These are phyloP conservation scores for Diloba caeruleocephala DNA, from an alignment of 2,888 invertebrate species.

Conservation along the genomic window DNA sequence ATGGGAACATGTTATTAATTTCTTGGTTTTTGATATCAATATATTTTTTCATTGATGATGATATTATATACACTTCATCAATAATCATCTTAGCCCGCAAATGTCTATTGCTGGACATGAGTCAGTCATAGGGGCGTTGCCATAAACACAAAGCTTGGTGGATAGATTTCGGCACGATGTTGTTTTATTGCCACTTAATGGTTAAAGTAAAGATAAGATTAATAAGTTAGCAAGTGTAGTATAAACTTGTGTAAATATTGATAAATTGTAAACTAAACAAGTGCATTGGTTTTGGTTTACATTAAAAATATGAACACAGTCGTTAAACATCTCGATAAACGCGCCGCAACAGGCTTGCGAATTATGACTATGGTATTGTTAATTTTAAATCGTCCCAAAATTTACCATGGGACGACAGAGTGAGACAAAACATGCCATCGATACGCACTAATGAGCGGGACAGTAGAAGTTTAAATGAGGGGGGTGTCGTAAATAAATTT, in stretches of 20 bases:
- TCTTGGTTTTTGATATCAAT: no score
- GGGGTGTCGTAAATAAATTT: constrained; percentile 84
- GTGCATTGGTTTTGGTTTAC: no score
- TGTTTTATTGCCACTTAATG: no score
- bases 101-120: no score
- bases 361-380: constrained; percentile 81
- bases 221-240: constrained; percentile 2
- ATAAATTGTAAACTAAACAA: constrained; percentile 37
- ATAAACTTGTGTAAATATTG: not conserved
- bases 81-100: no score
- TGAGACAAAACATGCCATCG: constrained; percentile 61
- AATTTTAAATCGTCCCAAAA: constrained; percentile 81
- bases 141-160: no score
- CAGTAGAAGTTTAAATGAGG: constrained; percentile 74
- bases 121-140: no score
- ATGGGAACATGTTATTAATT: no score
- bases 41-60: no score
- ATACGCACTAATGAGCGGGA: constrained; percentile 65
- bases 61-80: no score
- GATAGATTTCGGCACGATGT: no score
- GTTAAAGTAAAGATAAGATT: not conserved
- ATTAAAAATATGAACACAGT: constrained; percentile 59
- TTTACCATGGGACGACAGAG: constrained; percentile 72
- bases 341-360: constrained; percentile 74
- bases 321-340: constrained; percentile 68